Base-by-base conservation (phyloP, 2,888 invertebrate species). In the Parasteatoda lunata region DNA sequence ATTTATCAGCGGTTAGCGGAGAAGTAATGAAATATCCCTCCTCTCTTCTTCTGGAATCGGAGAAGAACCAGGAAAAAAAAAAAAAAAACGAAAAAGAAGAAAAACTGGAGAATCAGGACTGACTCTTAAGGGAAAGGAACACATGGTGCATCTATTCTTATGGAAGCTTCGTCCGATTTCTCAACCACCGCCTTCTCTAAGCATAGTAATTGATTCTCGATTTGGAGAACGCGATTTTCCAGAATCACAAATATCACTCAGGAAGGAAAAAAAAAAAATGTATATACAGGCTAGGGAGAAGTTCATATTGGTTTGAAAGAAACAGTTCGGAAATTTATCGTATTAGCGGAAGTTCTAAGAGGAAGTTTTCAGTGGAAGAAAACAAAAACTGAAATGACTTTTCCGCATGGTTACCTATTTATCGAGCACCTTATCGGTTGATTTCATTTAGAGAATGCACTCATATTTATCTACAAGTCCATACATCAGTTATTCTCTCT, bases 161-260 rank as follows among this genome's bases (percentile, higher is more conserved):
- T 70, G 68, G 52, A 82, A 69, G 82, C 70, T 70, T 71, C 47
- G 45, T 45, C 54, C 7, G 45, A n/a, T 64, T 65, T 45, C 30
- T 47, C 51, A 47, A 72, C 8, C 77, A 8, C n/a, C 75, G 15
- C 54, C 45, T 49, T n/a, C 45, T 69, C 48, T 9, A 45, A 65
- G 30, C 76, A 52, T 72, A 70, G 85, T 86, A 86, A 86, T 86
- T 86, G 85, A 86, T 86, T 86, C 85, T 86, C 85, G 85, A 86
- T 86, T 86, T 86, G 84, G 79, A 79, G 69, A 76, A 79, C 65
- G 80, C 85, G 76, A 80, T 85, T 84, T 85, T 52, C 75, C 13
- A 68, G 75, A 85, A 85, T 80, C 69, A 78, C 79, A 75, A 86
- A 80, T 79, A 73, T 75, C 69, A 48, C 30, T 47, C n/a, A n/a